phyloP scores from a whole-genome alignment of 2,113 vertebrate genomes.

The Podarcis muralis region DNA sequence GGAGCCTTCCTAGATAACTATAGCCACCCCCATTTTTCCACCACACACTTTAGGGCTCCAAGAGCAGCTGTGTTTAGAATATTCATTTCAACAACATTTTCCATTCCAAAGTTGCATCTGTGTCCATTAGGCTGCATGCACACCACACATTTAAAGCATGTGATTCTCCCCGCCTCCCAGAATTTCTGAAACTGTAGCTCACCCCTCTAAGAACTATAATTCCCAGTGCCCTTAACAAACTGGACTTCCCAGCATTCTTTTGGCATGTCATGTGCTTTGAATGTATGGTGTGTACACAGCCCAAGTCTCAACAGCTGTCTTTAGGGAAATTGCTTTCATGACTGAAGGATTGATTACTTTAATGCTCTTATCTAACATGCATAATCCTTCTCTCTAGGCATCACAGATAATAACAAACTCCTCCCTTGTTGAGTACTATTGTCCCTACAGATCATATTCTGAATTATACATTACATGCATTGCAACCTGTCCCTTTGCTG shows the following conservation, averaged over 20 bases:
- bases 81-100: neutral
- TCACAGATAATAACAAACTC: neutral
- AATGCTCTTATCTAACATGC: neutral
- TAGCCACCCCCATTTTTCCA: too few species aligned
- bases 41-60: neutral
- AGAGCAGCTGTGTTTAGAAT: neutral
- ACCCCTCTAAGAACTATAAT: too few species aligned
- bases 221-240: too few species aligned
- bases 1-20: neutral
- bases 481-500: neutral
- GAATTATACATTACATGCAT: neutral
- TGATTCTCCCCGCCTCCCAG: too few species aligned
- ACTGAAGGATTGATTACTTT: neutral
- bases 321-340: neutral
- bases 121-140: too few species aligned
- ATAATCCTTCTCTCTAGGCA: neutral
- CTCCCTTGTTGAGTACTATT: neutral
- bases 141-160: too few species aligned
- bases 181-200: too few species aligned
- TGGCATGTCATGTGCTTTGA: too few species aligned
- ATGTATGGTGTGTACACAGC: too few species aligned
- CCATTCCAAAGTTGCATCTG: neutral
- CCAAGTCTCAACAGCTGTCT: neutral
- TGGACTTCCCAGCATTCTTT: too few species aligned
- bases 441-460: neutral